Conservation (phyloP, 2,888 invertebrate species). For the Gortyna flavago region DNA sequence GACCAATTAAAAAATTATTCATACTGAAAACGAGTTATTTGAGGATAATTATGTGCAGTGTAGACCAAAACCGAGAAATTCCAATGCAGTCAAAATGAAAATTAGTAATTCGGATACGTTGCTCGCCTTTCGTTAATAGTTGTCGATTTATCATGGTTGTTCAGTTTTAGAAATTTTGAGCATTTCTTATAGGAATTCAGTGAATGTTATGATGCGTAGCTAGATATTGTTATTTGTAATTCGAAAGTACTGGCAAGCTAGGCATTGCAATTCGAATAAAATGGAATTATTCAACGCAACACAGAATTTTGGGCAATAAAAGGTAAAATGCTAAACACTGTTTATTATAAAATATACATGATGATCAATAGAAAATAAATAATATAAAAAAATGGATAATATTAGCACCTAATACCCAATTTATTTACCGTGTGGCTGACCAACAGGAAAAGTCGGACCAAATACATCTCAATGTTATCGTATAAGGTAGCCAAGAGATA, state of each 20-base stretch:
- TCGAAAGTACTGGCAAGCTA: background rate
- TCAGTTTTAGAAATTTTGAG: background rate
- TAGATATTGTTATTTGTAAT: background rate
- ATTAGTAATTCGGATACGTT: constrained; percentile 8
- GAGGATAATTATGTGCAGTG: background rate
- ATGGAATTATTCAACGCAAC: background rate
- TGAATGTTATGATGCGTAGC: constrained; percentile 2
- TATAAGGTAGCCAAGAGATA: constrained; percentile 8
- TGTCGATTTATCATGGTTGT: background rate
- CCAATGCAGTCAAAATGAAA: constrained; percentile 1
- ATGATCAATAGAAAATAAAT: background rate
- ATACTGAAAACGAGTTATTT: background rate
- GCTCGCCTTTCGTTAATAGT: background rate
- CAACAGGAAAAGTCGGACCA: background rate
- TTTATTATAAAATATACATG: background rate
- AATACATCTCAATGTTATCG: constrained; percentile 6
- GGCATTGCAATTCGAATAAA: background rate
- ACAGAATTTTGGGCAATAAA: too few relatives aligned
- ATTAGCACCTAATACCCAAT: background rate
- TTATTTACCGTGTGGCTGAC: background rate
- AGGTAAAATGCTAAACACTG: background rate
- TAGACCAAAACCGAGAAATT: background rate
- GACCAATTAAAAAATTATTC: constrained; percentile 1
- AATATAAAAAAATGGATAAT: background rate
- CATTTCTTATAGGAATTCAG: background rate